Conservation (phyloP, 2,888 invertebrate species). For the Ischnus inquisitorius region DNA sequence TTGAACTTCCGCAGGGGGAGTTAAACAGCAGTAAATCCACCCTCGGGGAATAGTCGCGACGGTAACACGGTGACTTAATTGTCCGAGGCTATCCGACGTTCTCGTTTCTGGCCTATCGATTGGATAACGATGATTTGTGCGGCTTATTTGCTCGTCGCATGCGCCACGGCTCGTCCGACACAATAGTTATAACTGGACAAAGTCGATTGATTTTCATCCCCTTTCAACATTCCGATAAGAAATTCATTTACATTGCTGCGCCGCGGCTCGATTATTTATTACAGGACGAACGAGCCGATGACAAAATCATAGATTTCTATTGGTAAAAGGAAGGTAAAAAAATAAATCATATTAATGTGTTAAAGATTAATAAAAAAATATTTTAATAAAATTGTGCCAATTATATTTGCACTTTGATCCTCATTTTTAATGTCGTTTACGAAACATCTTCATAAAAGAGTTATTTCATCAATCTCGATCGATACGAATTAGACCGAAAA, state of each 20-base stretch:
- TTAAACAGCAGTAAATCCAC: constrained; percentile 83
- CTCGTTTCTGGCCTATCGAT: constrained; percentile 75
- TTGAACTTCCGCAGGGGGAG: constrained; percentile 80
- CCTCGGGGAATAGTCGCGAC: constrained; percentile 71
- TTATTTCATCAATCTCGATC: too few species aligned
- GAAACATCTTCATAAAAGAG: too few species aligned
- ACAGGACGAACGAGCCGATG: not conserved
- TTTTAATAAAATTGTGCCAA: too few species aligned
- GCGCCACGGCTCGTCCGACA: constrained; percentile 5
- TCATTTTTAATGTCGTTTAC: too few species aligned
- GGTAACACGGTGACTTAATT: constrained; percentile 80
- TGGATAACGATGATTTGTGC: constrained; percentile 81
- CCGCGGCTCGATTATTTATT: constrained; percentile 3
- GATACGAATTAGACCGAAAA: not conserved
- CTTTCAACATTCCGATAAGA: constrained; percentile 27
- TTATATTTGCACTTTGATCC: too few species aligned
- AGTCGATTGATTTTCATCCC: constrained; percentile 57
- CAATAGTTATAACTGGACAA: constrained; percentile 29
- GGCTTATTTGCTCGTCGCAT: constrained; percentile 45
- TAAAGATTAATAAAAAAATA: too few species aligned
- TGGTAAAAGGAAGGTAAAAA: not conserved
- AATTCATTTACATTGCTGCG: constrained; percentile 29
- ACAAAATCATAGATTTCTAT: not conserved
- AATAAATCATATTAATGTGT: too few species aligned
- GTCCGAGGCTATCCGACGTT: constrained; percentile 64